Evolutionary conservation across 2,797 vertebrate species (phyloP), one percentile per base, ranked within the genome.

Genomic region (Esox lucius): DNA sequence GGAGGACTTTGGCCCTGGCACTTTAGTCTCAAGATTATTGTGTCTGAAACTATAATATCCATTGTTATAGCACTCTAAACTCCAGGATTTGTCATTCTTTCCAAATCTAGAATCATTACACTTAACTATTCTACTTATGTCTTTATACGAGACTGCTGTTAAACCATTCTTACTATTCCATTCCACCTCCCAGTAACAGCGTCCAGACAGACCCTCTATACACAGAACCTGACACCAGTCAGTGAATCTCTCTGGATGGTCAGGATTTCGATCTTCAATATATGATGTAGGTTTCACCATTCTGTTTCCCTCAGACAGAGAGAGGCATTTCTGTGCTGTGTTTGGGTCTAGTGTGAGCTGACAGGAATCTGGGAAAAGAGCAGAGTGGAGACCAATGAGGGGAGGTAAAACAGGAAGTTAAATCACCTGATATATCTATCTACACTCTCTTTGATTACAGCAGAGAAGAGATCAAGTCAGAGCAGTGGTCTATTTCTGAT

Each of bases 261-360:
- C 56, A 59, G 56, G 56, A 59, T 59, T 24, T 4, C 8, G n/a
- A 59, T 59, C 22, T 0, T 8, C 12, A 24, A 59, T 8, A 59
- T 0, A 1, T 0, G 59, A 12, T 19, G 8, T n/a, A 6, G 1
- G n/a, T 13, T n/a, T 59, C n/a, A 24, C 56, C 22, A 9, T 59
- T 12, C 56, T 59, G 56, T 59, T 59, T 1, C 56, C 56, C 56
- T 24, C n/a, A 59, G 56, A 59, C 56, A 59, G 56, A 59, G 22
- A 59, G 56, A 59, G 22, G 3, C 2, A 59, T 59, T 59, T 24
- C 8, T 59, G 22, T 11, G 56, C 56, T 24, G 56, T 59, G 56
- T 59, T 59, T 59, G 56, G 56, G 22, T 59, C 56, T 56, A 59
- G 56, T 59, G 56, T 11, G 56, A 59, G 56, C 56, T 59, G 56